Percentiles rank a stretch among this genome's conserved stretches.
phyloP scores from a whole-genome alignment of 2,888 invertebrate genomes.

The Tenthredo mesomela region DNA sequence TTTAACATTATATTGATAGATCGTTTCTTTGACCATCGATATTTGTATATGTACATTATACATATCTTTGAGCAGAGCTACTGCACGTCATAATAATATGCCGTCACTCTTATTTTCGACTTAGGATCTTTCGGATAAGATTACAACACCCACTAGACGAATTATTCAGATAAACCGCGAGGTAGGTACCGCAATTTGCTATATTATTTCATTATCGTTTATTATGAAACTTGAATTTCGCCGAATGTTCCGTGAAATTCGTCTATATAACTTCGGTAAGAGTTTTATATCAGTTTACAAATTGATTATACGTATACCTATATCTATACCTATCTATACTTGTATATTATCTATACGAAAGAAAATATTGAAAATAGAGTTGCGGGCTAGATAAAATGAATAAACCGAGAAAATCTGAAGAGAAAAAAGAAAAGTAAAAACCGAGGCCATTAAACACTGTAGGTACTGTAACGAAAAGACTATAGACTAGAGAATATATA shows the following conservation, averaged over 20 bases:
- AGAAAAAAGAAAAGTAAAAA: not conserved
- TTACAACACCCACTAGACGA: slow-evolving; percentile 2
- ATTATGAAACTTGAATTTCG: not conserved
- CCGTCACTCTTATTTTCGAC: not conserved
- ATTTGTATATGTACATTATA: not conserved
- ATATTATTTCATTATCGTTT: slow-evolving; percentile 6
- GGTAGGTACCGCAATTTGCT: not conserved
- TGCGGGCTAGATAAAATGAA: too few species aligned
- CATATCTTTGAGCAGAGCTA: not conserved
- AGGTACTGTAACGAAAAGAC: not conserved
- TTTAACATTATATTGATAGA: not conserved
- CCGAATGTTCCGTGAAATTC: not conserved
- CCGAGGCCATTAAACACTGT: not conserved
- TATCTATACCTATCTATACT: too few species aligned
- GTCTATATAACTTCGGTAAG: not conserved
- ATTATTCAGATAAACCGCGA: slow-evolving; percentile 4
- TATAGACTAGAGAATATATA: not conserved
- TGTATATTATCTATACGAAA: too few species aligned
- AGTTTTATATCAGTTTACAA: not conserved
- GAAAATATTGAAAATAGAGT: not conserved
- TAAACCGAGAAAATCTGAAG: not conserved
- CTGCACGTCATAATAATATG: not conserved
- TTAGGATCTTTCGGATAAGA: not conserved
- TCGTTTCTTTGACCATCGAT: not conserved
- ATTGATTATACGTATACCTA: not conserved